Percentiles rank a stretch among this genome's conserved stretches.
These are phyloP conservation scores for Dreissena polymorpha DNA, from an alignment of 1,140 invertebrate genomes.

Conservation along the genomic window DNA sequence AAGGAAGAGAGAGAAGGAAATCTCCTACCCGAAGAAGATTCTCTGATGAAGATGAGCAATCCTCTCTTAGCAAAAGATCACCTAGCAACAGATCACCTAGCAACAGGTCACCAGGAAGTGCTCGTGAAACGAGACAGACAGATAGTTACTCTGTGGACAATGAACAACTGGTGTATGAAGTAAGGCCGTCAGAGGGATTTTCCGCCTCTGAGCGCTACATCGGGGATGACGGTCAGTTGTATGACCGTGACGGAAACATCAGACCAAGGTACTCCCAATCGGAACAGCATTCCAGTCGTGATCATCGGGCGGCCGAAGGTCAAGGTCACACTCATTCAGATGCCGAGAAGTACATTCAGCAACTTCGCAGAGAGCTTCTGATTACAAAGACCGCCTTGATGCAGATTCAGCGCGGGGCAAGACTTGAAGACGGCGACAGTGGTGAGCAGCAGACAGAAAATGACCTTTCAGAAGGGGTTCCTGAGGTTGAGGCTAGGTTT, in stretches of 20 bases:
- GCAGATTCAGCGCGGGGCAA: constrained; percentile 60
- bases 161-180: constrained; percentile 19
- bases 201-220: constrained; percentile 15
- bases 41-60: neutral
- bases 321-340: constrained; percentile 42
- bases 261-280: constrained; percentile 33
- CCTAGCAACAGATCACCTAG: constrained; percentile 20
- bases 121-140: no score
- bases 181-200: neutral
- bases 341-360: constrained; percentile 65
- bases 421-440: constrained; percentile 43
- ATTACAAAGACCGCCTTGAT: constrained; percentile 64
- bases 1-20: constrained; percentile 5
- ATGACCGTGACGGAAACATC: constrained; percentile 43
- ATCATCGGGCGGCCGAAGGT: constrained; percentile 17
- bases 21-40: neutral
- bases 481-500: neutral
- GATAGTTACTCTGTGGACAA: constrained; percentile 22
- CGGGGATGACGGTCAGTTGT: constrained; percentile 20
- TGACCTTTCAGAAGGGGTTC: constrained; percentile 9
- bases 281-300: neutral
- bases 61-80: neutral
- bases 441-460: neutral
- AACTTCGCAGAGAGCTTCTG: constrained; percentile 65
- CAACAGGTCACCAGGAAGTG: neutral